A percentile compares a stretch with the other conserved stretches of the same genome.
These are phyloP conservation scores for Spongilla lacustris DNA, from an alignment of 37 sponge, comb jelly and placozoan species.

Conservation along the genomic window DNA sequence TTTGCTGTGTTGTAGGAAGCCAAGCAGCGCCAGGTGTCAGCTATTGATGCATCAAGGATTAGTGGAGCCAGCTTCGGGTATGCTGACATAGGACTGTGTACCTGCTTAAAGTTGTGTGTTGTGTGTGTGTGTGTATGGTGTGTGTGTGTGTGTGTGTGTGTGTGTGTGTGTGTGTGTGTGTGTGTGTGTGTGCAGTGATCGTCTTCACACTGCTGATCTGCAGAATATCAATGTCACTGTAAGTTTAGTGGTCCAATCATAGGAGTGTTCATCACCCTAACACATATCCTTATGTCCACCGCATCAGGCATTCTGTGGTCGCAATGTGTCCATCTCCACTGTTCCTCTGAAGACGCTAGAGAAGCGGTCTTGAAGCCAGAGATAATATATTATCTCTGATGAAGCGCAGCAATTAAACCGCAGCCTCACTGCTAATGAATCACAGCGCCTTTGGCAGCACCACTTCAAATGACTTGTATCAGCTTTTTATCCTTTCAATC, in stretches of 20 bases:
- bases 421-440: background rate
- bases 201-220: no score
- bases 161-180: constrained; percentile 7
- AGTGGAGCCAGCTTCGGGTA: constrained; percentile 57
- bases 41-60: constrained; percentile 63
- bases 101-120: background rate
- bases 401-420: background rate
- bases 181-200: constrained; percentile 49
- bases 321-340: constrained; percentile 73
- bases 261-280: background rate
- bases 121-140: constrained; percentile 19
- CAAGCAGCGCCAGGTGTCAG: constrained; percentile 27
- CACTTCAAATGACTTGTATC: background rate
- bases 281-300: background rate
- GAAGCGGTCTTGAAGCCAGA: no score
- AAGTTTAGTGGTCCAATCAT: constrained; percentile 4
- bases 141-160: background rate
- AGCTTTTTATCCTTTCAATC: background rate
- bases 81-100: background rate
- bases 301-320: constrained; percentile 78
- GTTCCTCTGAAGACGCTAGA: constrained; percentile 67
- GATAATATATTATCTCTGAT: background rate
- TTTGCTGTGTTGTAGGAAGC: constrained; percentile 39
- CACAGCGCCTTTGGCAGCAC: background rate
- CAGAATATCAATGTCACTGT: constrained; percentile 65